Evolutionary conservation across 2,113 vertebrate genomes (phyloP), one percentile per base, ranked within the genome.

Genomic region (Gobio gobio): DNA sequence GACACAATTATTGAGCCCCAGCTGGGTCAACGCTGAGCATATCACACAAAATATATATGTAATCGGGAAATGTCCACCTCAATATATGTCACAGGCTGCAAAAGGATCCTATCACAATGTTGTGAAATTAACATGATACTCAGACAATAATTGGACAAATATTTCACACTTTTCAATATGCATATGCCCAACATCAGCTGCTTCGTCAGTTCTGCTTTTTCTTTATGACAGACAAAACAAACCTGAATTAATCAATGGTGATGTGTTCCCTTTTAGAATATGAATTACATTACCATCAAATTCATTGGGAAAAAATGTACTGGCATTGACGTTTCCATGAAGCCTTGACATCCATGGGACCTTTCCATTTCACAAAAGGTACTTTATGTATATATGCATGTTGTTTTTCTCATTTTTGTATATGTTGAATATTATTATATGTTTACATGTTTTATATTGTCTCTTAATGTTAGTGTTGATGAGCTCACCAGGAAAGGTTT

Each of bases 1-100:
- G 64, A 80, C 36, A 80, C 83, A 3, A 58, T 86, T 83, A 64
- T 68, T 33, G 66, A 61, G 77, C 51, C 68, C 16, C 61, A 84
- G 68, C 58, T 76, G 68, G 24, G 59, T 80, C 40, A 33, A 13
- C 8, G 29, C 43, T 54, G 13, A 70, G 29, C 5, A 49, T 49
- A 64, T 64, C 36, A 64, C 14, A 47, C 8, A 12, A 47, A 64
- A 43, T 12, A 3, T 47, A n/a, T 63, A 4, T 79, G 36, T 26
- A 61, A 78, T 64, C 14, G 24, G 6, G 1, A 29, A 66, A 78
- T 22, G 33, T 78, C 36, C 56, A 59, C 24, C 6, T 26, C 6
- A 12, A 33, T 33, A 26, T 58, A 40, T 10, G 3, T 78, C 49
- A 29, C 20, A n/a, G 22, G 43, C 20, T 49, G 26, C 49, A 56